These are phyloP conservation scores for Pontoporia blainvillei DNA, from an alignment of 2,113 vertebrate species.

Conservation along the genomic window DNA sequence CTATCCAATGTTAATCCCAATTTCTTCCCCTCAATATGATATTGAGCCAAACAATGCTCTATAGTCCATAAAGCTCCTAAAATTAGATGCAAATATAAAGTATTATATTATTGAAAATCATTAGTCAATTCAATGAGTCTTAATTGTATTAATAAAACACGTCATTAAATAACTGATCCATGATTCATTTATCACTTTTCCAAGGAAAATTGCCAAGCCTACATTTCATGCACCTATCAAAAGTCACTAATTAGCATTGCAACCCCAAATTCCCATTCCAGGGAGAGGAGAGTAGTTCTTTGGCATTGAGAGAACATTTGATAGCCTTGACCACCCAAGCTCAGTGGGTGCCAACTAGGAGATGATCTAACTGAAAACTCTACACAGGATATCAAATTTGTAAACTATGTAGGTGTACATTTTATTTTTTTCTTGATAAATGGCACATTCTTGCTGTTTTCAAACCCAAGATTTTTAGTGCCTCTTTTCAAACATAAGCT, in stretches of 20 bases:
- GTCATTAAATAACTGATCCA: neutral
- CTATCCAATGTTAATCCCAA: neutral
- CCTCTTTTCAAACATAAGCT: neutral
- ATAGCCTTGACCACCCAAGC: neutral
- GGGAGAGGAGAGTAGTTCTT: neutral
- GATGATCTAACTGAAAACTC: neutral
- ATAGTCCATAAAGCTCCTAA: neutral
- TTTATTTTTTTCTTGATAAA: neutral
- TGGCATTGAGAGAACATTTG: neutral
- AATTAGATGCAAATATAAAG: neutral
- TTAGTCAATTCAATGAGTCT: slow-evolving; percentile 20
- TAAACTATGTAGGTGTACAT: neutral
- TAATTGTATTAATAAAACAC: neutral
- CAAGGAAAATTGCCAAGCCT: neutral
- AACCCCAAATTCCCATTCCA: neutral
- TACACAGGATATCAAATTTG: neutral
- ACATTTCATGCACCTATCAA: neutral
- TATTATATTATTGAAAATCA: neutral
- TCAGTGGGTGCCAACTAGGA: neutral
- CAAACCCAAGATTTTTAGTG: neutral
- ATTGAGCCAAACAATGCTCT: neutral
- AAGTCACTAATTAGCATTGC: neutral
- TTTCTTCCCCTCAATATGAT: neutral
- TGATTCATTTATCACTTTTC: neutral
- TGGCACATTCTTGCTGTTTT: neutral